A percentile compares a stretch with the other conserved stretches of the same genome.
Conservation (phyloP, 2,888 invertebrate species). For the Drosophila phalerata region DNA sequence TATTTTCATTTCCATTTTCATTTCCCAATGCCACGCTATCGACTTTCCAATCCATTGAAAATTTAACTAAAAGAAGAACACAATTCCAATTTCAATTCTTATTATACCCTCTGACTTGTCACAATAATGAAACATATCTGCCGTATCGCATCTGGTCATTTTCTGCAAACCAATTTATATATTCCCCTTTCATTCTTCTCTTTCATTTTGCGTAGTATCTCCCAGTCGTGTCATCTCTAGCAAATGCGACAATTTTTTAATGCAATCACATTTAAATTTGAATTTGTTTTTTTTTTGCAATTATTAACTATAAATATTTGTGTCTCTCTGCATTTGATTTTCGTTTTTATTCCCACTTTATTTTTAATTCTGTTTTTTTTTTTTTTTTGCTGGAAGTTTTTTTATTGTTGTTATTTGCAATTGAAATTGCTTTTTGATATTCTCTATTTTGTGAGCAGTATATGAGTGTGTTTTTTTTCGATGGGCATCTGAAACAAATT, state of each 20-base stretch:
- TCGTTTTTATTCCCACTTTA: neutral
- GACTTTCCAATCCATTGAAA: constrained; percentile 48
- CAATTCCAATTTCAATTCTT: constrained; percentile 22
- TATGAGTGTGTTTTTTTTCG: neutral
- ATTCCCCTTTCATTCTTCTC: too few species aligned
- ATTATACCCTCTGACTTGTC: neutral
- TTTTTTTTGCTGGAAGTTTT: too few species aligned
- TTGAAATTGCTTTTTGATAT: constrained; percentile 48
- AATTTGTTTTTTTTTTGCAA: constrained; percentile 7
- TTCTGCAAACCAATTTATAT: too few species aligned
- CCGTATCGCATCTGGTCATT: too few species aligned
- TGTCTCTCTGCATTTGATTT: constrained; percentile 13
- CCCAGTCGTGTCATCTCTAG: neutral
- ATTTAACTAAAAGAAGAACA: constrained; percentile 45
- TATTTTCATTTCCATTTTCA: constrained; percentile 77
- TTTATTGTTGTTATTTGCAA: constrained; percentile 33
- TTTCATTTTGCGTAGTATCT: neutral
- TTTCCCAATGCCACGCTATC: constrained; percentile 7
- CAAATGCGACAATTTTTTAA: neutral
- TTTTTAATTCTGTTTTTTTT: constrained; percentile 3
- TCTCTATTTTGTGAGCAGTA: constrained; percentile 22
- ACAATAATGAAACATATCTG: too few species aligned
- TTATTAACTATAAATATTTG: constrained; percentile 37
- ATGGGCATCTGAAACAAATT: constrained; percentile 25
- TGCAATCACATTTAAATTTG: neutral